phyloP scores from a whole-genome alignment of 1,140 invertebrate genomes.

The Dendrolimus punctatus region DNA sequence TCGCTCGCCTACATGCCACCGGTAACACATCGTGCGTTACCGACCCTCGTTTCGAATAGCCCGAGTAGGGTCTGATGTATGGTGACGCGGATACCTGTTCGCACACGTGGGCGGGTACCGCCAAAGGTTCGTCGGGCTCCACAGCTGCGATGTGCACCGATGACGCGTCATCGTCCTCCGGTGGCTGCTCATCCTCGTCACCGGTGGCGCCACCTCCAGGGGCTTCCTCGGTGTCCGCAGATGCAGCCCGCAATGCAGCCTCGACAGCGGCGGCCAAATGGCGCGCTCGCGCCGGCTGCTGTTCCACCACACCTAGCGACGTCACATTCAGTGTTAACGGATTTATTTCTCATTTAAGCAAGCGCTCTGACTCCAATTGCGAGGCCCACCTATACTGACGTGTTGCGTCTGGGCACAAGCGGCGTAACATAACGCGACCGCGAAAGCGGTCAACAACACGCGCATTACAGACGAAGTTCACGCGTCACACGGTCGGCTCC shows the following conservation, averaged over 20 bases:
- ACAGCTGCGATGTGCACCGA: conserved; percentile 9
- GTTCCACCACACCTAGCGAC: conserved; percentile 29
- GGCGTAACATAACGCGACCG: too few relatives aligned
- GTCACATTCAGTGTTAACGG: neutral
- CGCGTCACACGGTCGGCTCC: too few relatives aligned
- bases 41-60: neutral
- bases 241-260: conserved; percentile 17
- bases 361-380: too few relatives aligned
- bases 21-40: conserved; percentile 1
- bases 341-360: too few relatives aligned
- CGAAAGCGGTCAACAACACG: too few relatives aligned
- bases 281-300: conserved; percentile 23
- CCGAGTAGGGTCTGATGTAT: too few relatives aligned
- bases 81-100: conserved; percentile 1
- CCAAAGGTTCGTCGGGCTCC: conserved; percentile 34
- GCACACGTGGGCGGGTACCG: conserved; percentile 31
- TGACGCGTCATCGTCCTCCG: too few relatives aligned
- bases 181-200: neutral
- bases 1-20: conserved; percentile 1
- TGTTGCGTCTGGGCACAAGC: too few relatives aligned
- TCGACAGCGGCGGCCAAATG: conserved; percentile 26
- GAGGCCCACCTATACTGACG: too few relatives aligned
- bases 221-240: conserved; percentile 3
- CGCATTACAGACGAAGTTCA: too few relatives aligned
- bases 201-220: conserved; percentile 7